Evolutionary conservation across 1,140 invertebrate species (phyloP).

Genomic region (Mesaphorura yosii): DNA sequence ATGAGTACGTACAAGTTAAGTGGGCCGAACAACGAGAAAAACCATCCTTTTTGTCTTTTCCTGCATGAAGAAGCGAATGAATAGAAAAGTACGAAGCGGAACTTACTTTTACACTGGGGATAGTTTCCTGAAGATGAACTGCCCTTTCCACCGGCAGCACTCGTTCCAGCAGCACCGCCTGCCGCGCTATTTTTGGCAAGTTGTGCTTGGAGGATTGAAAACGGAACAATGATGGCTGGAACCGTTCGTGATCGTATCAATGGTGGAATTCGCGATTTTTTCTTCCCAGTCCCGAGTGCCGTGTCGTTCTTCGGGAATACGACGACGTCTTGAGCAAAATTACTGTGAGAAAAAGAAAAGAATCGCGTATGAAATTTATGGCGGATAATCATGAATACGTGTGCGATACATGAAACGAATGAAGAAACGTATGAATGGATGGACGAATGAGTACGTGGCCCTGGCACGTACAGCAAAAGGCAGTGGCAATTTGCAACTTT

Average conservation of each 20-base stretch:
- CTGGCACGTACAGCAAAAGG: too few relatives aligned
- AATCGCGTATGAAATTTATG: background rate
- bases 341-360: constrained; percentile 1
- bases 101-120: constrained; percentile 6
- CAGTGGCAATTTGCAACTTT: too few relatives aligned
- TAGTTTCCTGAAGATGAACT: background rate
- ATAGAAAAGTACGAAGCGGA: too few relatives aligned
- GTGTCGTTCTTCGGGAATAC: constrained; percentile 2
- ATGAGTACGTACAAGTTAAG: too few relatives aligned
- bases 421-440: too few relatives aligned
- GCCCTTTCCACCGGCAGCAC: background rate
- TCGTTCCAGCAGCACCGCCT: constrained; percentile 8
- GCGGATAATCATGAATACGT: background rate
- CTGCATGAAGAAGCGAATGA: too few relatives aligned
- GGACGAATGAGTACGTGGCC: too few relatives aligned
- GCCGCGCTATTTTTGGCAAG: constrained; percentile 32
- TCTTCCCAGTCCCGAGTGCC: background rate
- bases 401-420: background rate
- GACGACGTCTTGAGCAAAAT: constrained; percentile 6
- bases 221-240: constrained; percentile 75
- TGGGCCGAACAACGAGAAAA: too few relatives aligned
- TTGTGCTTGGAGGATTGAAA: constrained; percentile 64
- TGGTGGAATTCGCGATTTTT: constrained; percentile 43
- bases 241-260: constrained; percentile 69
- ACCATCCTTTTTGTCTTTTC: too few relatives aligned